Evolutionary conservation across 2,888 invertebrate species (phyloP).

Genomic region (Phytoseiulus persimilis): DNA sequence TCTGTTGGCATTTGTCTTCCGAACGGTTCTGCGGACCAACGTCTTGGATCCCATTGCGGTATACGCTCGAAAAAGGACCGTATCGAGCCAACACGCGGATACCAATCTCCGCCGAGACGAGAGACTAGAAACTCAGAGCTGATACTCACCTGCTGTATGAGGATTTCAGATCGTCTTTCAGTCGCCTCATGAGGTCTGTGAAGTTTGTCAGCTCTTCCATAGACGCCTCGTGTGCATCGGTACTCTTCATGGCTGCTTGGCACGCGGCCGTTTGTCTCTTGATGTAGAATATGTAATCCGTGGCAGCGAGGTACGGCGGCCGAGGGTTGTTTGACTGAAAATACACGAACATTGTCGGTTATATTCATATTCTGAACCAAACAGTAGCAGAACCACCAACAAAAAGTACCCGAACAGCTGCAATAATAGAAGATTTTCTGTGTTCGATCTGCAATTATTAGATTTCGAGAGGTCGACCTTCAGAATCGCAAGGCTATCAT

Average conservation of each 20-base stretch:
- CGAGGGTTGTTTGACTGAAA: slow-evolving; percentile 33
- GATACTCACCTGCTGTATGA: slow-evolving; percentile 24
- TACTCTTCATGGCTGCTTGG: slow-evolving; percentile 16
- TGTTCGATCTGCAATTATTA: background rate
- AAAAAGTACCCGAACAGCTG: background rate
- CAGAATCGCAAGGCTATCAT: background rate
- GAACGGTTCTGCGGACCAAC: background rate
- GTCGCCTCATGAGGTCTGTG: slow-evolving; percentile 28
- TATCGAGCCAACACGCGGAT: background rate
- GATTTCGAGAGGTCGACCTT: background rate
- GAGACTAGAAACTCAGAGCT: background rate
- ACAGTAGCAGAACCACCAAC: slow-evolving; percentile 7
- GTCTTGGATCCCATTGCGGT: too few relatives aligned
- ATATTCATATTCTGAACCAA: background rate
- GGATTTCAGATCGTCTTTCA: slow-evolving; percentile 28
- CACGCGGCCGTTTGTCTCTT: slow-evolving; percentile 28
- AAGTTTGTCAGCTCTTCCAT: slow-evolving; percentile 34
- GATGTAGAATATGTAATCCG: slow-evolving; percentile 30
- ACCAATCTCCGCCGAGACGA: background rate
- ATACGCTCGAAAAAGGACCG: too few relatives aligned
- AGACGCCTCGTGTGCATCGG: slow-evolving; percentile 20
- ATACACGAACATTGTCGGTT: background rate
- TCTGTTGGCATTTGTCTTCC: background rate
- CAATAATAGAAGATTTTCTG: slow-evolving; percentile 11
- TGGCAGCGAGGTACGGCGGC: slow-evolving; percentile 32